Evolutionary conservation across 2,113 vertebrate species (phyloP).

Genomic region (Misgurnus anguillicaudatus): DNA sequence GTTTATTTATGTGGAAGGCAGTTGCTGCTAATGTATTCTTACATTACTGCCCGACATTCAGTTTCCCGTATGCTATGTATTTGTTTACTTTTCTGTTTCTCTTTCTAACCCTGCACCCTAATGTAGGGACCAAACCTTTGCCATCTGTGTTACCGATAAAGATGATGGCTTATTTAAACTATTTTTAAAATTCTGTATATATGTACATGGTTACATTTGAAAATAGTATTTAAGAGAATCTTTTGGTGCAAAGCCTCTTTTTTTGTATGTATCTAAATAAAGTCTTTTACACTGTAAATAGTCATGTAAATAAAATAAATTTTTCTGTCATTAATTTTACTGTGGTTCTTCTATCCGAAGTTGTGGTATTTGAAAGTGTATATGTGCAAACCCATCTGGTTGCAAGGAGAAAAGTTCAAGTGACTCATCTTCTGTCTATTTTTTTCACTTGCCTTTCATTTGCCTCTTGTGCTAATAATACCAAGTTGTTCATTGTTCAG

Average conservation of each 20-base stretch:
- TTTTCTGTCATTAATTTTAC: constrained; percentile 57
- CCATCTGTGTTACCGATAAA: constrained; percentile 71
- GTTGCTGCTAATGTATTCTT: constrained; percentile 26
- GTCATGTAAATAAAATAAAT: constrained; percentile 72
- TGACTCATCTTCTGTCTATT: neutral
- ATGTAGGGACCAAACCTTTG: constrained; percentile 75
- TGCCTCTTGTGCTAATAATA: too few species aligned
- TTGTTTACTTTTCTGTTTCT: neutral
- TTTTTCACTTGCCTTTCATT: neutral
- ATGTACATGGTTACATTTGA: constrained; percentile 94
- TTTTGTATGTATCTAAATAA: constrained; percentile 94
- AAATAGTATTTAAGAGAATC: constrained; percentile 84
- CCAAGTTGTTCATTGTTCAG: too few species aligned
- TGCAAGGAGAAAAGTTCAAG: neutral
- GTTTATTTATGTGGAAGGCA: constrained; percentile 1
- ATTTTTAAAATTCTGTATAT: constrained; percentile 98
- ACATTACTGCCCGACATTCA: constrained; percentile 27
- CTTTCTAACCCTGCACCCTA: constrained; percentile 46
- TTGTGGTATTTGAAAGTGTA: neutral
- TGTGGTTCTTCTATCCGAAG: neutral
- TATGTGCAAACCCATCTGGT: neutral
- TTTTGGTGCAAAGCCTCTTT: constrained; percentile 83
- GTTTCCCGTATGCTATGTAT: neutral
- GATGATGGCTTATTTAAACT: constrained; percentile 79
- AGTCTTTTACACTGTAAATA: constrained; percentile 91